Conservation (phyloP, 1,140 invertebrate genomes). For the Drosophila gunungcola region DNA sequence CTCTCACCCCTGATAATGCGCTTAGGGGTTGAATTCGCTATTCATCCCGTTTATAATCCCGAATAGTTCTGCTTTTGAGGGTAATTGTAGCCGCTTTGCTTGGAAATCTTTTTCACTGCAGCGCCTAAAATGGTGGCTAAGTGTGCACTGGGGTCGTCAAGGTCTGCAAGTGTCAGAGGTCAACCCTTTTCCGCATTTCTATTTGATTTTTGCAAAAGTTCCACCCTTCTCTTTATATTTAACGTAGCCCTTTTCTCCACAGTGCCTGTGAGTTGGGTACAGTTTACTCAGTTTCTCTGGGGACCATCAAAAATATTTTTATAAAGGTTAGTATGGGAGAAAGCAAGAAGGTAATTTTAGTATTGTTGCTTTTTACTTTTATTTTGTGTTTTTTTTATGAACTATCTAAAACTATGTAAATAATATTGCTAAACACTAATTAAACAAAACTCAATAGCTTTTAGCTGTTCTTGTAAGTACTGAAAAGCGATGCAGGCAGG, state of each 20-base stretch:
- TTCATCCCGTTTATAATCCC: constrained; percentile 2
- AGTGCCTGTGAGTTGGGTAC: constrained; percentile 25
- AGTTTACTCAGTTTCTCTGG: constrained; percentile 28
- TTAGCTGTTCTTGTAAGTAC: no score
- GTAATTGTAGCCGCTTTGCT: constrained; percentile 61
- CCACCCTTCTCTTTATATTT: background rate
- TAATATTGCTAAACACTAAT: no score
- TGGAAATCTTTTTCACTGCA: constrained; percentile 26
- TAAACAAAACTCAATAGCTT: no score
- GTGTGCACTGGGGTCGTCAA: constrained; percentile 16
- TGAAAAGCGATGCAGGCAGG: no score
- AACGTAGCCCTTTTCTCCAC: background rate
- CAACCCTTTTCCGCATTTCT: constrained; percentile 42
- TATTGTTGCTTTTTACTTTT: no score
- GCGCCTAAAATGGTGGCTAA: constrained; percentile 62
- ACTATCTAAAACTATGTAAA: no score
- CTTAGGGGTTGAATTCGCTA: constrained; percentile 44
- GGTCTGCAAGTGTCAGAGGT: constrained; percentile 46
- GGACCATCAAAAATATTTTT: background rate
- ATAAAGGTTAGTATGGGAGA: background rate
- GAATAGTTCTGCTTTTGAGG: constrained; percentile 58
- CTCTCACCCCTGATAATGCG: constrained; percentile 36
- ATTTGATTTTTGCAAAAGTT: constrained; percentile 8
- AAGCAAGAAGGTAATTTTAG: background rate
- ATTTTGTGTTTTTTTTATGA: no score